Conservation (phyloP, 2,888 invertebrate genomes). For the Muscina levida region DNA sequence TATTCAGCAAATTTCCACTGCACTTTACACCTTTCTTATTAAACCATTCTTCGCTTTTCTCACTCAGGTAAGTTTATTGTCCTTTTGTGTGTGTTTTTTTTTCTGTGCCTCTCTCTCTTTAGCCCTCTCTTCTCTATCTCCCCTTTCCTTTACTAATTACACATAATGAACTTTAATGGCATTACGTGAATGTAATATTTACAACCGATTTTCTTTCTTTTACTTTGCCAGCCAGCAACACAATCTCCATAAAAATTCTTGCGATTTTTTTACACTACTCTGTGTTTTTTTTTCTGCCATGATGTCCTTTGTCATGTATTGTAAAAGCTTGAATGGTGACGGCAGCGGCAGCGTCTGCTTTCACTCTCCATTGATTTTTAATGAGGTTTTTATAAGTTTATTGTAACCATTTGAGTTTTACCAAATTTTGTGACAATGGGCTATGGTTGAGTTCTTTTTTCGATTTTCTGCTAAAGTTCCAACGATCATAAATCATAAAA, state of each 20-base stretch:
- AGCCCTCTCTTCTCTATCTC: constrained; percentile 14
- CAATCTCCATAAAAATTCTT: neutral
- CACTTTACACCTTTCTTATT: too few species aligned
- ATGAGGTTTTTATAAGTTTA: constrained; percentile 66
- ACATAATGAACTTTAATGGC: constrained; percentile 70
- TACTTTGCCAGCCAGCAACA: too few species aligned
- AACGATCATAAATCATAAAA: constrained; percentile 63
- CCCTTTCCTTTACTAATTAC: constrained; percentile 66
- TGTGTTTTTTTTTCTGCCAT: too few species aligned
- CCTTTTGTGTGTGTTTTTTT: too few species aligned
- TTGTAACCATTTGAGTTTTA: constrained; percentile 59
- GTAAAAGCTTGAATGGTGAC: constrained; percentile 10
- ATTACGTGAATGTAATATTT: constrained; percentile 68
- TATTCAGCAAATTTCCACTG: too few species aligned
- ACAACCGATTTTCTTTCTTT: constrained; percentile 44
- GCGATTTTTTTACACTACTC: constrained; percentile 1
- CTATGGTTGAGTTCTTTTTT: constrained; percentile 30
- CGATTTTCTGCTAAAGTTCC: constrained; percentile 1
- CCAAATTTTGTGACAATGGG: too few species aligned
- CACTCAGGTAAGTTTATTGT: neutral
- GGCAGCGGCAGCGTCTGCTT: constrained; percentile 54
- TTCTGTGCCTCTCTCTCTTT: neutral
- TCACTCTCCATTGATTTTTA: constrained; percentile 68
- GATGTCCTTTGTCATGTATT: neutral
- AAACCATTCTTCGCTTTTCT: neutral